A percentile compares a stretch with the other conserved stretches of the same genome.
These are phyloP conservation scores for Neomorphus geoffroyi DNA, from an alignment of 2,797 vertebrate genomes.

Conservation along the genomic window DNA sequence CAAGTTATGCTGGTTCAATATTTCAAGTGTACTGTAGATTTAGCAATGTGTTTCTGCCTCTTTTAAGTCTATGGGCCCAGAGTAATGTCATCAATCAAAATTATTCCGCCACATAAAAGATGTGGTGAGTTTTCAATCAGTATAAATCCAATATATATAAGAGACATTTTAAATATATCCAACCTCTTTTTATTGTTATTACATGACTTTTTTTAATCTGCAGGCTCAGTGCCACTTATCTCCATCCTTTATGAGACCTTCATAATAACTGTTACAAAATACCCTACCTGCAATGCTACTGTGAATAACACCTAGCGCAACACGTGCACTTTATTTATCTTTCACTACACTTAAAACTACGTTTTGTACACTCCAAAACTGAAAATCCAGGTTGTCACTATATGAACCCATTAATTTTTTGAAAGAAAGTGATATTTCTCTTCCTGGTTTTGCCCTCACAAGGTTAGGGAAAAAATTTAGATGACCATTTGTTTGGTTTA, in stretches of 20 bases:
- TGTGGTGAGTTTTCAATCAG: neutral
- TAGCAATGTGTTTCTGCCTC: neutral
- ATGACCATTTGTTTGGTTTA: neutral
- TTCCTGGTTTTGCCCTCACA: neutral
- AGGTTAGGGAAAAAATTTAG: neutral
- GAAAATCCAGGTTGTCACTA: neutral
- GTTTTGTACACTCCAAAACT: neutral
- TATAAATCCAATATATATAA: slow-evolving; percentile 7
- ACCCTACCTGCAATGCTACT: neutral
- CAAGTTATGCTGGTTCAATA: neutral
- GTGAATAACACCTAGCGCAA: neutral
- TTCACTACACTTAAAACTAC: neutral
- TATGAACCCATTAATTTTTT: neutral
- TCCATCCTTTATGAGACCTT: neutral
- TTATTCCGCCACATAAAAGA: slow-evolving; percentile 41
- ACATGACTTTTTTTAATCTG: neutral
- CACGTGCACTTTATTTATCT: neutral
- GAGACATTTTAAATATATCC: slow-evolving; percentile 13
- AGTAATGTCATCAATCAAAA: slow-evolving; percentile 18
- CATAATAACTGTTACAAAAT: neutral
- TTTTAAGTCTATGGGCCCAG: neutral
- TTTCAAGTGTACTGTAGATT: neutral
- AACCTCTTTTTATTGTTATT: neutral
- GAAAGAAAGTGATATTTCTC: neutral
- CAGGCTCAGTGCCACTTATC: neutral